Evolutionary conservation across 2,888 invertebrate species (phyloP).

Genomic region (Dryocosmus kuriphilus): DNA sequence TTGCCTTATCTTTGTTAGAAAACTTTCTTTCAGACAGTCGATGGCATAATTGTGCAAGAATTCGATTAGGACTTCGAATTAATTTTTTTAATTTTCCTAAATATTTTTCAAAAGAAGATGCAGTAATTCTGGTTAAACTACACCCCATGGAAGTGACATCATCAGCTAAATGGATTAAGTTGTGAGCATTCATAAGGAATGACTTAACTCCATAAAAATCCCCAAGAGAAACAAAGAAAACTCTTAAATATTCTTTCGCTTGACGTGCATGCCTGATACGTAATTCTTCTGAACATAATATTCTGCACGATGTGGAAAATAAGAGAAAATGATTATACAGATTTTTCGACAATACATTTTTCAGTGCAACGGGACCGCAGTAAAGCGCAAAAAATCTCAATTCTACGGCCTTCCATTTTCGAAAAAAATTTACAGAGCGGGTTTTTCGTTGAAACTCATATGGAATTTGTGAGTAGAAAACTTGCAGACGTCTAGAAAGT

Average conservation of each 20-base stretch:
- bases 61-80: no score
- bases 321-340: conserved; percentile 46
- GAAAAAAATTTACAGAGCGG: conserved; percentile 37
- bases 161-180: no score
- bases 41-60: neutral
- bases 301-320: conserved; percentile 39
- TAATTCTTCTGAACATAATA: conserved; percentile 27
- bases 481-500: conserved; percentile 31
- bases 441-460: conserved; percentile 47
- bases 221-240: no score
- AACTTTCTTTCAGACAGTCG: neutral
- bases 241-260: no score
- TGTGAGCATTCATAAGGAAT: no score
- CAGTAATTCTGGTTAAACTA: no score
- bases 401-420: conserved; percentile 50
- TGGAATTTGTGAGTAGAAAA: conserved; percentile 26
- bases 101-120: no score
- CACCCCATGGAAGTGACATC: no score
- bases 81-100: no score
- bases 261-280: no score
- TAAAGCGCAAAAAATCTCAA: conserved; percentile 44
- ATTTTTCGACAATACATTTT: conserved; percentile 16
- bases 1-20: neutral
- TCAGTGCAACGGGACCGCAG: conserved; percentile 43
- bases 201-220: no score